These are phyloP conservation scores for Perca flavescens DNA, from an alignment of 2,113 vertebrate species.

Conservation along the genomic window DNA sequence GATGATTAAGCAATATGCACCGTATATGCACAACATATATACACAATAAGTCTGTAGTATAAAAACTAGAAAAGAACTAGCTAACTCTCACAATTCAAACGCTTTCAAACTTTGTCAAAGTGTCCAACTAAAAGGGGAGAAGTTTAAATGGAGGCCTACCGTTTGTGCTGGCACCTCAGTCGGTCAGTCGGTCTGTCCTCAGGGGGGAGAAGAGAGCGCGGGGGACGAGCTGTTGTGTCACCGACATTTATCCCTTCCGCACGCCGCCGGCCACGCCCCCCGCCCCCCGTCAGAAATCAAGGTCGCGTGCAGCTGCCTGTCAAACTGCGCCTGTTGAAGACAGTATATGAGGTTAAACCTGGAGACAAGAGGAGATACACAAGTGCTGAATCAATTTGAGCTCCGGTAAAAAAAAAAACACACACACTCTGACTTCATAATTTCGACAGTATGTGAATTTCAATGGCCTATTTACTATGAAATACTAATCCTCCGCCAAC, in stretches of 20 bases:
- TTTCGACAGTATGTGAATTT: neutral
- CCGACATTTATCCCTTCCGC: constrained; percentile 26
- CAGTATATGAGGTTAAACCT: neutral
- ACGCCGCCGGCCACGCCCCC: constrained; percentile 32
- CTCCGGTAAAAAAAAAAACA: no score
- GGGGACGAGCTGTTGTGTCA: neutral
- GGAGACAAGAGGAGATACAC: no score
- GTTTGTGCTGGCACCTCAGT: neutral
- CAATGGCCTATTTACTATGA: neutral
- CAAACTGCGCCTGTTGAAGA: no score
- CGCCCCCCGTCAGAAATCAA: constrained; percentile 8
- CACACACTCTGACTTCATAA: no score
- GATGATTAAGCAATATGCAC: no score
- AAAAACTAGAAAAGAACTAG: neutral
- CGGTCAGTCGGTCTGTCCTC: constrained; percentile 19
- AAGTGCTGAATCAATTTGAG: neutral
- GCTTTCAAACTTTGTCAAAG: neutral
- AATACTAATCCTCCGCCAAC: neutral
- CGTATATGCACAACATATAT: no score
- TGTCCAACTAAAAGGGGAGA: neutral
- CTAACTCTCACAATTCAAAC: neutral
- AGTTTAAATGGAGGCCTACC: neutral
- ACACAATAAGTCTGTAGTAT: no score
- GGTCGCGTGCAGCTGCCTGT: constrained; percentile 22
- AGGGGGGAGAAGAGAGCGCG: neutral